Base-by-base conservation (phyloP, 2,113 vertebrate genomes). In the Apodemus speciosus region DNA sequence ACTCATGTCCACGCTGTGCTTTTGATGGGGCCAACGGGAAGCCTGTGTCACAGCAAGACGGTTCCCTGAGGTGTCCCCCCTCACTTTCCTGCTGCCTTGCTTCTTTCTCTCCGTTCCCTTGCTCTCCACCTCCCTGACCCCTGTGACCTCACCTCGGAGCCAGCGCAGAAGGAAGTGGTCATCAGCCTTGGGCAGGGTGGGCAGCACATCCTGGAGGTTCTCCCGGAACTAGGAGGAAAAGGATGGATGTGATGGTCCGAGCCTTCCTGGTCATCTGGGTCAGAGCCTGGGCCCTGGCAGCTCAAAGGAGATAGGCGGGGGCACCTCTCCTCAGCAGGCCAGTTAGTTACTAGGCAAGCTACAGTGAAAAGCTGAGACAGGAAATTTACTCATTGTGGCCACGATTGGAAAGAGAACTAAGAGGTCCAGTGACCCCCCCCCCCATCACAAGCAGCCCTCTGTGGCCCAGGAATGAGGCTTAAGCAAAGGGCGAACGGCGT, bases 151-250 rank as follows among this genome's bases (percentile, higher is more conserved):
- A 99, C 99, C 99, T 99, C 99, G 97, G 27, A 99, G 99, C 99
- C 99, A 99, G 58, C 99, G 98, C 85, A 99, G 97, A 85, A 99
- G 98, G 97, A 98, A 99, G 95, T 98, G 97, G 96, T 99, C 99
- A 1, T 99, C 98, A 69, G 99, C 98, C 1, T 96, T 96, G 40
- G 99, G 99, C 85, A 99, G 97, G 10, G 97, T 97, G 27, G 98
- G 97, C 87, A 99, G 97, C 96, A 99, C 93, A 15, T 99, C 99
- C 95, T 98, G 98, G 73, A 99, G 89, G 87, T 97, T 98, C 66
- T 98, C 97, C 72, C 98, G 98, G 97, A 99, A 99, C 99, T 99
- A 97, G 0, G 0, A 40, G 51, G 80, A 56, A 92, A 20, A 85
- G 69, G 53, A 21, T 32, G 38, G 56, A 7, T 27, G 21, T 0